Evolutionary conservation across 2,797 vertebrate genomes (phyloP).

Genomic region (Galagoides demidoff): DNA sequence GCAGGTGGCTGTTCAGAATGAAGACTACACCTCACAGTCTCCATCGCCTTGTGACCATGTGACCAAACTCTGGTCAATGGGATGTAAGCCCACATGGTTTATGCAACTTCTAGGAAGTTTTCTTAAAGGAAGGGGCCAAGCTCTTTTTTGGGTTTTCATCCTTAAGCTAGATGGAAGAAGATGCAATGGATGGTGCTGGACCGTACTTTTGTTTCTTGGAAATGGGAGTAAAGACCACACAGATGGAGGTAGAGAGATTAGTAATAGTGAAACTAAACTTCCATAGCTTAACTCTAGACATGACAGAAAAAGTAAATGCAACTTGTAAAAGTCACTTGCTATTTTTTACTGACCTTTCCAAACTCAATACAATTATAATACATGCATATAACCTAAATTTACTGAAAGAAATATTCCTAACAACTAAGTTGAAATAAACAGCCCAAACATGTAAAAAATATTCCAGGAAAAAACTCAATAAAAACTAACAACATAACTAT

Average conservation of each 20-base stretch:
- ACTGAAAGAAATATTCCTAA: not conserved
- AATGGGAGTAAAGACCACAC: not conserved
- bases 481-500: not conserved
- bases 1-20: not conserved
- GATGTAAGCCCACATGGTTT: not conserved
- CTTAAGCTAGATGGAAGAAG: not conserved
- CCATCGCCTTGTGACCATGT: not conserved
- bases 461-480: not conserved
- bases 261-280: not conserved
- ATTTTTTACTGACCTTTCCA: not conserved
- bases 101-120: not conserved
- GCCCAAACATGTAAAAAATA: not conserved
- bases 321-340: not conserved
- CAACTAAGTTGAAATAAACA: not conserved
- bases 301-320: not conserved
- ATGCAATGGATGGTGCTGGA: not conserved
- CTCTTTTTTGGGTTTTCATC: not conserved
- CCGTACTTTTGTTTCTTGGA: not conserved
- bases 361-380: not conserved
- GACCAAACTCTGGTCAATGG: not conserved
- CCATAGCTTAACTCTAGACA: not conserved
- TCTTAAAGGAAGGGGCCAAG: not conserved
- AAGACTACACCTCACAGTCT: not conserved
- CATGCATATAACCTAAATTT: not conserved
- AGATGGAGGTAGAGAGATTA: not conserved